A percentile compares a stretch with the other conserved stretches of the same genome.
Evolutionary conservation across 2,797 vertebrate genomes (phyloP).

Genomic region (Gambusia yucatana): DNA sequence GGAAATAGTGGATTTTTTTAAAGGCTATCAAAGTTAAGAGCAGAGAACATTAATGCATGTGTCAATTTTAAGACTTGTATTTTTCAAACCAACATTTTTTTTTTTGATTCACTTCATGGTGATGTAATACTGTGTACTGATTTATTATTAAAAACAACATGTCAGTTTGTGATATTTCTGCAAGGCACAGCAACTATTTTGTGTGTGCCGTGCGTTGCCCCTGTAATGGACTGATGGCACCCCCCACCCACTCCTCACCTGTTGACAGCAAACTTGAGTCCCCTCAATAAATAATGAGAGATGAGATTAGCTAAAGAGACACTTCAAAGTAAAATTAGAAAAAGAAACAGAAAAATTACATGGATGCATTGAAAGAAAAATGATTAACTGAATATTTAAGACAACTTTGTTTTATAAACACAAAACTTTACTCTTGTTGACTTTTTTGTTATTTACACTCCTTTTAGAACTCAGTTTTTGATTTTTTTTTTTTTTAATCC

Average conservation of each 20-base stretch:
- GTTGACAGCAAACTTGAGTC: not conserved
- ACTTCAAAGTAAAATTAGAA: not conserved
- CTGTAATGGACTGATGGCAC: not conserved
- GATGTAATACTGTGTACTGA: not conserved
- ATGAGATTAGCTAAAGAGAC: not conserved
- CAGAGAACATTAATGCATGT: not conserved
- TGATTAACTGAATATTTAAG: conserved; percentile 11
- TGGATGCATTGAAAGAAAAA: conserved; percentile 2
- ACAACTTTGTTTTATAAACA: not conserved
- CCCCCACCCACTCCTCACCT: not conserved
- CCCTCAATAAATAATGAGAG: not conserved
- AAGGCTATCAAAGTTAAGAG: not conserved
- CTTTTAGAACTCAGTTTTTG: conserved; percentile 7
- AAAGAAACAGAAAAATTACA: not conserved
- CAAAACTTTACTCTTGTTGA: conserved; percentile 38
- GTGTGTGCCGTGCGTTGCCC: not conserved
- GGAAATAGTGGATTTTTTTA: not conserved
- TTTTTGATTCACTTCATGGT: not conserved
- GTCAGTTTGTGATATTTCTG: not conserved
- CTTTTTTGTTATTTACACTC: conserved; percentile 25
- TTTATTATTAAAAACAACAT: not conserved
- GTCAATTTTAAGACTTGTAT: too few relatives aligned
- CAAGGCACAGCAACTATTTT: not conserved
- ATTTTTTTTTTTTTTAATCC: not conserved
- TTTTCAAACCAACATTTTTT: too few relatives aligned